phyloP scores from a whole-genome alignment of 2,888 invertebrate species.

The Ormyrus nitidulus region DNA sequence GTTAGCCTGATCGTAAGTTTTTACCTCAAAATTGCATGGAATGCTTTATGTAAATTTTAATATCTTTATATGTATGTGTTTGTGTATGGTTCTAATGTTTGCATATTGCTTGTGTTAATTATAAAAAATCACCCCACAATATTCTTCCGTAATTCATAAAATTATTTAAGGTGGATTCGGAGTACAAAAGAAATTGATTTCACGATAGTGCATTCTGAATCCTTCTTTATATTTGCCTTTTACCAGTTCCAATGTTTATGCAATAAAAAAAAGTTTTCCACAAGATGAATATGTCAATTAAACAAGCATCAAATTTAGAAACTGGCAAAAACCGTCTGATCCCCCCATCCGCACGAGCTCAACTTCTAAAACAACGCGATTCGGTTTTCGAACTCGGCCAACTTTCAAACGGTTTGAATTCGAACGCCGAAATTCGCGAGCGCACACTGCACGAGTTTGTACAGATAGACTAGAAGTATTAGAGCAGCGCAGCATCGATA shows the following conservation, averaged over 20 bases:
- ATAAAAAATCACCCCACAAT: conserved; percentile 9
- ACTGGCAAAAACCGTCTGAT: background rate
- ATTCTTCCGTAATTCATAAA: background rate
- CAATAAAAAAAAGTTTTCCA: background rate
- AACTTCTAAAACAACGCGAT: background rate
- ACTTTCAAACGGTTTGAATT: too few species aligned
- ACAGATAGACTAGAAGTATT: background rate
- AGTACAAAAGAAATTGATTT: too few species aligned
- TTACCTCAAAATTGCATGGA: conserved; percentile 29
- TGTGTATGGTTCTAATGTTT: conserved; percentile 10
- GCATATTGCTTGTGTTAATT: conserved; percentile 16
- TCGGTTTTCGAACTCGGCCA: background rate
- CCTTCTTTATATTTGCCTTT: background rate
- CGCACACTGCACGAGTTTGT: conserved; percentile 15
- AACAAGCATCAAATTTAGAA: background rate
- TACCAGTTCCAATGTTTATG: conserved; percentile 3
- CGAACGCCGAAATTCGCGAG: conserved; percentile 3
- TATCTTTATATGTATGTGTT: background rate
- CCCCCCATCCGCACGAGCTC: background rate
- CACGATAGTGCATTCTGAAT: too few species aligned
- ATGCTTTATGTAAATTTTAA: background rate
- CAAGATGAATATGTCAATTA: background rate
- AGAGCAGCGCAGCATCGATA: background rate
- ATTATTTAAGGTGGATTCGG: background rate
- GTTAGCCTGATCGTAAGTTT: conserved; percentile 42